Evolutionary conservation across 2,113 vertebrate species (phyloP), one percentile per base, ranked within the genome.

Genomic region (Gracilinanus agilis): DNA sequence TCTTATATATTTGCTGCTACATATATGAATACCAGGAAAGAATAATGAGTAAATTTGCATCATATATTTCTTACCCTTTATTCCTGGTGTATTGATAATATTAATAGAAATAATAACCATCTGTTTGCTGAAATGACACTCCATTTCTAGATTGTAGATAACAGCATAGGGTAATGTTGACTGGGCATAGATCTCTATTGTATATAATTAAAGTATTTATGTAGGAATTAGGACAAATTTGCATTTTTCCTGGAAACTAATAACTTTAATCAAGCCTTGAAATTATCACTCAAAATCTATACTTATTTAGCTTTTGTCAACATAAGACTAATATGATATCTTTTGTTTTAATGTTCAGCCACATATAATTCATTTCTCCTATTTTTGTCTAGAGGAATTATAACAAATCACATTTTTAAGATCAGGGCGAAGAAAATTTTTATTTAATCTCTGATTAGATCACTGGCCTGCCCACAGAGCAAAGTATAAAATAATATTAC

Each of bases 341-440:
- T 21, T 93, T 55, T 49, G 16, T 55, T 55, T 55, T 92, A 16
- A 53, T 21, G 94, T 75, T 75, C 13, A n/a, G 5, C 34, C 13
- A n/a, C 67, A n/a, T 34, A n/a, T 75, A n/a, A 16, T n/a, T n/a
- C 16, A 75, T 96, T 94, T 89, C 12, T 92, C 1, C 90, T 12
- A 92, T 53, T 89, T 92, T 23, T 58, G 92, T 44, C n/a, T 16
- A 53, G 11, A 54, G n/a, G 1, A 90, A 23, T 53, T 34, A 24
- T 93, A 44, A 1, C 34, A n/a, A 49, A n/a, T 0, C 0, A 24
- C 19, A 9, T 91, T 91, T 91, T 6, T 24, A 97, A 29, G n/a
- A 61, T 53, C n/a, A 40, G 0, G 54, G 24, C 19, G 23, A 0
- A n/a, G 24, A 89, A 40, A 6, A 44, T 8, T 24, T 91, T 94